Percentiles rank a stretch among this genome's conserved stretches.
phyloP scores from a whole-genome alignment of 1,140 invertebrate genomes.

The Heliconius hewitsoni region DNA sequence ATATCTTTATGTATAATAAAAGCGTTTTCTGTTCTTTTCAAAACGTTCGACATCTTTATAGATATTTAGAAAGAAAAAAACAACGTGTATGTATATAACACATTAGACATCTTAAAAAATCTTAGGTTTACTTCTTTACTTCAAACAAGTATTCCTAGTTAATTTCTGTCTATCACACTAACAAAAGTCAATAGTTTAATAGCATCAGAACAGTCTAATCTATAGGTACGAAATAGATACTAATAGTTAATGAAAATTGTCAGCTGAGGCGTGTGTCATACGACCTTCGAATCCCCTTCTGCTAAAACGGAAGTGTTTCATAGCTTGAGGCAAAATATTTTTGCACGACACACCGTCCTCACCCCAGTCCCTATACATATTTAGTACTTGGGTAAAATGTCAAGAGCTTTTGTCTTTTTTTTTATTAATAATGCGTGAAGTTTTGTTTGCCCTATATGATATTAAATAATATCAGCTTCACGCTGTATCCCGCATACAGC shows the following conservation, averaged over 20 bases:
- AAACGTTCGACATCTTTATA: too few relatives aligned
- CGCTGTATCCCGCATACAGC: too few relatives aligned
- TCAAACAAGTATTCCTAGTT: background rate
- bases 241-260: constrained; percentile 3
- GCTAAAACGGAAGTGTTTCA: constrained; percentile 26
- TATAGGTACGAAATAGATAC: background rate
- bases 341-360: constrained; percentile 16
- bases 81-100: too few relatives aligned
- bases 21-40: too few relatives aligned
- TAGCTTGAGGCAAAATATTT: constrained; percentile 22
- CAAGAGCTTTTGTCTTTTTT: constrained; percentile 4
- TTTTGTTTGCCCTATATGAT: background rate
- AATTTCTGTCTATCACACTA: background rate
- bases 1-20: too few relatives aligned
- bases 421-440: too few relatives aligned
- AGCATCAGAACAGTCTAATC: background rate
- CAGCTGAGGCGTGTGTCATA: constrained; percentile 21
- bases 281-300: constrained; percentile 37
- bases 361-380: background rate
- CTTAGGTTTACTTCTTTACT: too few relatives aligned
- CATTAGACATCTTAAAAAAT: too few relatives aligned
- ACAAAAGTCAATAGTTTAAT: background rate
- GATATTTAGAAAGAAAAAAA: too few relatives aligned
- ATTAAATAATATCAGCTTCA: background rate
- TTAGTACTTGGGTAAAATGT: constrained; percentile 9